Evolutionary conservation across 2,113 vertebrate genomes (phyloP).

Genomic region (Meles meles): DNA sequence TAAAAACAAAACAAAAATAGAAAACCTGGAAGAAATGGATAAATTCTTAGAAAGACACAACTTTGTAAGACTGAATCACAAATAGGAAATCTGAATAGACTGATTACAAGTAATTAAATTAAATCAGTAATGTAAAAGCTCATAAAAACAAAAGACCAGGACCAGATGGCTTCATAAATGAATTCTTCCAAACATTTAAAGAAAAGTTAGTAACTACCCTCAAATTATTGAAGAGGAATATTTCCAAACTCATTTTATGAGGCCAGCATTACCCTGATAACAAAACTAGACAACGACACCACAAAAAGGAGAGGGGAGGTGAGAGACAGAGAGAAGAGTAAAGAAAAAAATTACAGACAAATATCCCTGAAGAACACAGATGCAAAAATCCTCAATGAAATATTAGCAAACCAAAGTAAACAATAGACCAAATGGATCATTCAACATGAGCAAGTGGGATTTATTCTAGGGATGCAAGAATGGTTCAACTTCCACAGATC

Average conservation of each 20-base stretch:
- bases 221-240: background rate
- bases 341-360: background rate
- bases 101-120: background rate
- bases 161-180: background rate
- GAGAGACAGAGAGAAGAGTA: background rate
- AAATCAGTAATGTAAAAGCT: background rate
- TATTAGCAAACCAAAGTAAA: background rate
- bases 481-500: background rate
- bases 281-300: background rate
- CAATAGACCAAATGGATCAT: background rate
- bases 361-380: background rate
- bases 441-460: background rate
- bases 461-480: background rate
- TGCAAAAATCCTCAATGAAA: background rate
- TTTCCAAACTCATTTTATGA: background rate
- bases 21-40: background rate
- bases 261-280: background rate
- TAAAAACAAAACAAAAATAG: background rate
- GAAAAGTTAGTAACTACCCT: background rate
- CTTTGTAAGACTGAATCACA: background rate
- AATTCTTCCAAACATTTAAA: background rate
- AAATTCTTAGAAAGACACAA: background rate
- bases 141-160: background rate
- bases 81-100: background rate
- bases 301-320: background rate